phyloP scores from a whole-genome alignment of 2,888 invertebrate genomes.

The Eurois occulta region DNA sequence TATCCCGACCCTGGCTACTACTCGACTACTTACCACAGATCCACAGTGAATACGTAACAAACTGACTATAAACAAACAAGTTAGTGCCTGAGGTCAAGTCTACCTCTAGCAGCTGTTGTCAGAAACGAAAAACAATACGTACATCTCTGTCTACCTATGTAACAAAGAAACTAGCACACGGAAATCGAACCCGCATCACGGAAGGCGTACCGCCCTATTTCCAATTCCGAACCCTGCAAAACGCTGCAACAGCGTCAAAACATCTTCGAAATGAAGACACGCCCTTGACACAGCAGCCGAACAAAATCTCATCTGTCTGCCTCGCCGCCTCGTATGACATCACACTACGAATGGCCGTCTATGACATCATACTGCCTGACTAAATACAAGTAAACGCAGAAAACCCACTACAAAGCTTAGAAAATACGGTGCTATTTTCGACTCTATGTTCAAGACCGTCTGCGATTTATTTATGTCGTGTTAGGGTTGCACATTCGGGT shows the following conservation, averaged over 20 bases:
- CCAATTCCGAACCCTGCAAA: conserved; percentile 7
- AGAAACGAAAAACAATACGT: not conserved
- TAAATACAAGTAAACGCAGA: conserved; percentile 29
- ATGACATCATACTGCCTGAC: conserved; percentile 57
- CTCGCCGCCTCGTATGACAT: conserved; percentile 61
- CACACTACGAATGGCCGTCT: conserved; percentile 50
- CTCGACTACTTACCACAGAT: not conserved
- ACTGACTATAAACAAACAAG: not conserved
- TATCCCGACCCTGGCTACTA: not conserved
- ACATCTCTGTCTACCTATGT: not conserved
- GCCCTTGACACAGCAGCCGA: conserved; percentile 62
- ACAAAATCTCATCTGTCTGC: conserved; percentile 43
- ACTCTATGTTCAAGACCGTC: not conserved
- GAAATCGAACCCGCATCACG: not conserved
- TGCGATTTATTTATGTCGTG: not conserved
- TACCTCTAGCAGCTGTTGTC: not conserved
- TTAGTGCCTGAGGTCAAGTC: not conserved
- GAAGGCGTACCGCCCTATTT: not conserved
- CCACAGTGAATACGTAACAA: not conserved
- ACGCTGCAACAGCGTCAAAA: conserved; percentile 29
- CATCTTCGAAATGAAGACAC: conserved; percentile 44
- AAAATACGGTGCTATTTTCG: not conserved
- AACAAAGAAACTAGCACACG: not conserved
- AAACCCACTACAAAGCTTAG: not conserved
- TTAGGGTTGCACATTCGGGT: not conserved